Base-by-base conservation (phyloP, 1,140 invertebrate genomes). In the Calephelis nemesis region DNA sequence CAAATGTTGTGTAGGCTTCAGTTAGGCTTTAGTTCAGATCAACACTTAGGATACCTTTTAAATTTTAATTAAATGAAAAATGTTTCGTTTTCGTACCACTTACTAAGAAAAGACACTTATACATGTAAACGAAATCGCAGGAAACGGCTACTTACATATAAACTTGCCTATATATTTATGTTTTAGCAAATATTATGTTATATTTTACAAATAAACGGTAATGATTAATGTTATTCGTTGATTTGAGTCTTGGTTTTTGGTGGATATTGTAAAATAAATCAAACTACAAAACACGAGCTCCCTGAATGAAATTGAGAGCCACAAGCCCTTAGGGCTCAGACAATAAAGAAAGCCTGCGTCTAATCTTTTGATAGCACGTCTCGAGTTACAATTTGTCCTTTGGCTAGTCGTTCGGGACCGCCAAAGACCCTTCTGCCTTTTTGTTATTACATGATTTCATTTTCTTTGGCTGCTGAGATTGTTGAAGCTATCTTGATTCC, bases 291-390 rank as follows among this genome's bases (percentile, higher is more conserved):
- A 13, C 15, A 30, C 52, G 49, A 67, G 68, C 64, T 72, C 62
- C 68, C 70, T 69, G 72, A 74, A 74, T 66, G 69, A 65, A 71
- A 73, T 66, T 58, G 65, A 52, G 47, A 60, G 72, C 62, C 63
- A 15, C 62, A 63, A 65, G 68, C 65, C 42, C 6, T 45, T 58
- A 62, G 47, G 68, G 63, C 58, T 62, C 54, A 64, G 58, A 19
- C 69, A 72, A 78, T 81, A 79, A 82, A 74, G 70, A 65, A 71
- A 72, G 54, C 71, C 68, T 66, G 30, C 63, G 39, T 68, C 67
- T 77, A 79, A 78, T 78, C 76, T 74, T 78, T 79, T 80, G 76
- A 84, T 78, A 73, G 67, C 67, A 63, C 73, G 40, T 69, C 75
- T 75, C 69, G 71, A 77, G 68, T 77, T 74, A 79, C 77, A 70